Percentiles rank a stretch among this genome's conserved stretches.
Conservation (phyloP, 2,113 vertebrate genomes). For the Sphyrna mokarran region DNA sequence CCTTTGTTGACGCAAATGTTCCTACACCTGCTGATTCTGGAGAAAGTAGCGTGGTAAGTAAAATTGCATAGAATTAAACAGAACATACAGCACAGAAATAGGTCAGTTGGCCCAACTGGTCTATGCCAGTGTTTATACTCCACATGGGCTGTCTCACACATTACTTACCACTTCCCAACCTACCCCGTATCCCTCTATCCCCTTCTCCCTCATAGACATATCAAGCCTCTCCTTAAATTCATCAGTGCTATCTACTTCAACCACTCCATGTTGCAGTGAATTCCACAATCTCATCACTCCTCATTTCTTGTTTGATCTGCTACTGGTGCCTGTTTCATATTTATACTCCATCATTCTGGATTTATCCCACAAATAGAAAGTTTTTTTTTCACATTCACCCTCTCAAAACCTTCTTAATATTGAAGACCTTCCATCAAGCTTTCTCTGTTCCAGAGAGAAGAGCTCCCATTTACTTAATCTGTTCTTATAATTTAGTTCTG, state of each 20-base stretch:
- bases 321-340: background rate
- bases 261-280: conserved; percentile 1
- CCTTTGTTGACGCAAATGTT: conserved; percentile 58
- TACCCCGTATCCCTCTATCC: background rate
- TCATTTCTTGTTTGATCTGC: conserved; percentile 18
- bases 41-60: conserved; percentile 65
- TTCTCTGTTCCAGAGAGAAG: background rate
- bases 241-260: background rate
- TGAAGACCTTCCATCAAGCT: background rate
- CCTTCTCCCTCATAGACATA: background rate
- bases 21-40: conserved; percentile 54
- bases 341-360: background rate
- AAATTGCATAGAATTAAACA: conserved; percentile 23
- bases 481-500: background rate
- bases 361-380: background rate
- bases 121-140: background rate
- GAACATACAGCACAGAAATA: background rate
- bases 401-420: background rate
- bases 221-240: background rate
- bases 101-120: background rate
- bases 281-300: background rate
- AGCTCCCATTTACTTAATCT: background rate
- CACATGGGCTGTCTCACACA: no score
- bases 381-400: background rate
- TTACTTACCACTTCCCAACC: background rate